Evolutionary conservation across 2,797 vertebrate genomes (phyloP), one percentile per base, ranked within the genome.

Genomic region (Benthosema pterotum): DNA sequence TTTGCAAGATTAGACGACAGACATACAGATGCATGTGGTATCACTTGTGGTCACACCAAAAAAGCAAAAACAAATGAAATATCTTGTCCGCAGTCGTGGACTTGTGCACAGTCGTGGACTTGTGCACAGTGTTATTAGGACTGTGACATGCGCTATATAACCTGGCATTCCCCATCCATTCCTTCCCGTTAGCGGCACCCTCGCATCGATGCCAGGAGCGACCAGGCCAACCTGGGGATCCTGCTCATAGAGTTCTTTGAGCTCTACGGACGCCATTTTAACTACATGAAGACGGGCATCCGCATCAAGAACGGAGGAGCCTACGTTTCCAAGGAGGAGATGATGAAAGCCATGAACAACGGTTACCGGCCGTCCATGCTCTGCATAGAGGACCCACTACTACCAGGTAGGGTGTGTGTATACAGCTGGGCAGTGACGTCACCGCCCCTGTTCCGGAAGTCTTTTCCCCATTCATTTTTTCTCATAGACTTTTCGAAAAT

Each of bases 181-280:
- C 71, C 74, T 45, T 18, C 62, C 46, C 75, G 60, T 22, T 83
- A 99, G 97, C 90, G 98, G 69, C 97, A 99, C 86, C 97, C 97
- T 63, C 94, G 97, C 57, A 97, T 98, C 14, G 95, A 99, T 65
- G 94, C 96, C 83, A 93, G 94, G 65, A 95, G 93, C 86, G 93
- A 94, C 65, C 95, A 92, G 64, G 95, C 95, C 84, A 98, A 99
- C 86, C 91, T 99, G 80, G 97, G 97, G 60, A 92, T 97, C 90
- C 92, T 99, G 89, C 94, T 99, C 48, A 96, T 99, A 52, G 97
- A 99, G 89, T 99, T 99, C 90, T 99, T 99, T 74, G 97, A 99
- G 92, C 88, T 99, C 60, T 99, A 99, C 45, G 97, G 97, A 68
- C 96, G 97, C 81, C 96, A 98, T 90, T 99, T 99, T 91, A 99